Base-by-base conservation (phyloP, 2,888 invertebrate genomes). In the Tenthredo amoena region DNA sequence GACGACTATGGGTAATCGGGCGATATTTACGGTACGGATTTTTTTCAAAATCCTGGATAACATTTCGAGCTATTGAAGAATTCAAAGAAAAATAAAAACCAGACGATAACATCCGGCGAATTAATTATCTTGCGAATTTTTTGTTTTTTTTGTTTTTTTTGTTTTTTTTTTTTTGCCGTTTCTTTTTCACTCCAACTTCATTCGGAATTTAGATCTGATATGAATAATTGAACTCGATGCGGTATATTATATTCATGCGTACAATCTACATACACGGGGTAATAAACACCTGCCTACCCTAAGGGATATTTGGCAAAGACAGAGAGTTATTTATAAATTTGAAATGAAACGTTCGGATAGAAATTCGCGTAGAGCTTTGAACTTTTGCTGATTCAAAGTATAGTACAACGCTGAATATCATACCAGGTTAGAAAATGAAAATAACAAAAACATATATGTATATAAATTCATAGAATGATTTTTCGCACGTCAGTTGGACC, bases 321-420 rank as follows among this genome's bases (percentile, higher is more conserved):
- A 72, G 71, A 72, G 71, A 4, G 62, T 26, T 62, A 72, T 34
- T 34, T 10, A 55, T 55, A 55, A 72, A 72, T 72, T 72, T 40
- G 7, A 9, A n/a, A 40, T 40, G 40, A 72, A 72, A 72, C 40
- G 34, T 72, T 21, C 3, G 37, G n/a, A 72, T 72, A 40, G 3
- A 15, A 1, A 10, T 15, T n/a, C 15, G 18, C 68, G 1, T 26
- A 62, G 10, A 62, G 40, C 71, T 72, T 72, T 72, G 71, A 62
- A 26, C 21, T 62, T 62, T 26, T 12, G 9, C 10, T 26, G 62
- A 62, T 26, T 62, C 62, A 62, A 62, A 62, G 26, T 26, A 62
- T 2, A 62, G 26, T 26, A 62, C 7, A 50, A 50, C 50, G 18
- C 6, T 62, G 0, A 3, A 62, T 4, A 12, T 62, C 9, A 58